Evolutionary conservation across 2,888 invertebrate genomes (phyloP).

Genomic region (Leptodirus hochenwartii): DNA sequence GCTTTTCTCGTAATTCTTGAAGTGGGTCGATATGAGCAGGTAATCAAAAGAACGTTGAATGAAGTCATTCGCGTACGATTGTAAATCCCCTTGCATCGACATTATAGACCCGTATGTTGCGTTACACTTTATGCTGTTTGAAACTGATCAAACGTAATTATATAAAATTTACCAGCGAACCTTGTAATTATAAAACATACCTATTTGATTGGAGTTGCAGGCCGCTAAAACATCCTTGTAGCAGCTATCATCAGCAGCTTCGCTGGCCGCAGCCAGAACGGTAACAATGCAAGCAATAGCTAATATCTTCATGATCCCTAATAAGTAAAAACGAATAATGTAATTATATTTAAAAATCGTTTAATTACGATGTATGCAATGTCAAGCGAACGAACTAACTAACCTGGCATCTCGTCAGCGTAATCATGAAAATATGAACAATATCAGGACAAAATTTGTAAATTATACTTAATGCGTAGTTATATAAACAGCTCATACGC

Average conservation of each 20-base stretch:
- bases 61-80: slow-evolving; percentile 41
- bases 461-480: no score
- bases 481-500: no score
- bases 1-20: slow-evolving; percentile 57
- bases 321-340: slow-evolving; percentile 13
- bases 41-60: slow-evolving; percentile 58
- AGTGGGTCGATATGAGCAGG: slow-evolving; percentile 54
- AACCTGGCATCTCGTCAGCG: slow-evolving; percentile 31
- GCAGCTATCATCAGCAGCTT: slow-evolving; percentile 30
- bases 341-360: slow-evolving; percentile 1
- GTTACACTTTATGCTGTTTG: slow-evolving; percentile 33
- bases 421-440: slow-evolving; percentile 24
- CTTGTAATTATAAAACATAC: slow-evolving; percentile 3
- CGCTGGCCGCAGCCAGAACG: slow-evolving; percentile 27
- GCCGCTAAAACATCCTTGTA: slow-evolving; percentile 38
- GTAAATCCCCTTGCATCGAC: slow-evolving; percentile 28
- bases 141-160: no score
- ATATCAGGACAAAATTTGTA: slow-evolving; percentile 3
- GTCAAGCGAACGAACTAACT: slow-evolving; percentile 7
- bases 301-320: slow-evolving; percentile 41
- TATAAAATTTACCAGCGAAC: slow-evolving; percentile 2
- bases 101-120: slow-evolving; percentile 43
- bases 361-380: background rate
- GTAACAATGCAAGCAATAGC: slow-evolving; percentile 31
- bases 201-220: slow-evolving; percentile 19